Base-by-base conservation (phyloP, 2,113 vertebrate species). In the Deroptyus accipitrinus region DNA sequence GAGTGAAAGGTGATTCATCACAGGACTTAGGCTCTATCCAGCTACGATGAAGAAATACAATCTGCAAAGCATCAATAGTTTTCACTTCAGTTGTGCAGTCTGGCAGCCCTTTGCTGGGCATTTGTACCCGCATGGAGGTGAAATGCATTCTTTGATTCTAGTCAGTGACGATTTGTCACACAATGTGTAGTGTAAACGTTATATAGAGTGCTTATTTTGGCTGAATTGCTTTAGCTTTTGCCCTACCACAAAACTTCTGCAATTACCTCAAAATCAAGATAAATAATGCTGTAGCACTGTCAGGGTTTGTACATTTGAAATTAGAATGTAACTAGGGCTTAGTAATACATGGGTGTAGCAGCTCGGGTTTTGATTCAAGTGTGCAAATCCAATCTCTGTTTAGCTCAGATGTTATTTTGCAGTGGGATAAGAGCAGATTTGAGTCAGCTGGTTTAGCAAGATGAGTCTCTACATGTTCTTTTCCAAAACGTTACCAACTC, bases 341-440 rank as follows among this genome's bases (percentile, higher is more conserved):
- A 61, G 35, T 13, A 64, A 37, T 35, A 35, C 57, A 59, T 24
- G 44, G n/a, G 23, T 39, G 46, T 41, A 61, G 64, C 61, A 75
- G 81, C 33, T 92, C 0, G 1, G 81, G 72, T 57, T 85, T 48
- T 41, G 41, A 72, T 59, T 72, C 24, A 18, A 37, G 25, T 27
- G 41, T 92, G 76, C 37, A 68, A 68, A 64, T 81, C 51, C 73
- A 64, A 9, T 44, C 39, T 89, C 9, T 35, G 11, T 66, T 68
- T 37, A 62, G 59, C 57, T 95, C 89, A 64, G 73, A 84, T 91
- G 80, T 62, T 96, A 54, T 83, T 96, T 93, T 94, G 69, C 66
- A 69, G 0, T 54, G 48, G 57, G 74, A 82, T 79, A 51, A 31
- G 74, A 75, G 64, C 51, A 86, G 70, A 73, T 89, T 62, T 64